A percentile compares a stretch with the other conserved stretches of the same genome.
These are phyloP conservation scores for Cotesia typhae DNA, from an alignment of 1,140 invertebrate genomes.

Conservation along the genomic window DNA sequence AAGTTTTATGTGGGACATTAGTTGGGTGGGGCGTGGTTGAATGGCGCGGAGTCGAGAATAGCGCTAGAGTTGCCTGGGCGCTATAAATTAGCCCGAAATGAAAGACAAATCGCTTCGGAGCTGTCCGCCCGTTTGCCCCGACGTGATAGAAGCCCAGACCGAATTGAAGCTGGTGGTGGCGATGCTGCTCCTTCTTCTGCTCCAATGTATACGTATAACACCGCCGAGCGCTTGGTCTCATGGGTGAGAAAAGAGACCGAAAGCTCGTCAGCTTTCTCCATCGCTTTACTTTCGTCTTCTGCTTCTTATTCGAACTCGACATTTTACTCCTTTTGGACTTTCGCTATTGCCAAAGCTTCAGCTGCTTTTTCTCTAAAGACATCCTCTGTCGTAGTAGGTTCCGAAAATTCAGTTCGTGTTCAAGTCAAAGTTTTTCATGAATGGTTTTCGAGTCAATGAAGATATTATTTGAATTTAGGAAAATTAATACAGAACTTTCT, in stretches of 20 bases:
- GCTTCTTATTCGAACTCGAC: background rate
- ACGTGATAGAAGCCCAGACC: conserved; percentile 63
- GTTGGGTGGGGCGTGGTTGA: conserved; percentile 65
- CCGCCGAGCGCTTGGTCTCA: conserved; percentile 40
- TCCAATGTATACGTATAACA: too few species aligned
- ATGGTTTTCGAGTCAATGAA: too few species aligned
- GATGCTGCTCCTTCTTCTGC: too few species aligned
- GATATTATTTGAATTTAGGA: too few species aligned
- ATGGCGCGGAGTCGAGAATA: conserved; percentile 60
- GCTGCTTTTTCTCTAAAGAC: too few species aligned
- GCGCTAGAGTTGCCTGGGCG: conserved; percentile 52
- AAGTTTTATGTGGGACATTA: conserved; percentile 68
- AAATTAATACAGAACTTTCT: too few species aligned
- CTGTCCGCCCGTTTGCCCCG: conserved; percentile 65
- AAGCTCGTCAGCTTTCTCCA: conserved; percentile 46
- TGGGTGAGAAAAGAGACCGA: conserved; percentile 46
- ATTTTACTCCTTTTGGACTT: background rate
- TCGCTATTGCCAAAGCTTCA: background rate
- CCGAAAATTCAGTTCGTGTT: too few species aligned
- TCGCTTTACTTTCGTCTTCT: conserved; percentile 13
- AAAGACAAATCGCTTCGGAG: conserved; percentile 66
- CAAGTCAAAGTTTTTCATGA: too few species aligned
- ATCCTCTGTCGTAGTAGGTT: too few species aligned
- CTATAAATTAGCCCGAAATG: conserved; percentile 67
- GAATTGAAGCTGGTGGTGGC: conserved; percentile 44